Evolutionary conservation across 1,140 invertebrate genomes (phyloP).

Genomic region (Andricus grossulariae): DNA sequence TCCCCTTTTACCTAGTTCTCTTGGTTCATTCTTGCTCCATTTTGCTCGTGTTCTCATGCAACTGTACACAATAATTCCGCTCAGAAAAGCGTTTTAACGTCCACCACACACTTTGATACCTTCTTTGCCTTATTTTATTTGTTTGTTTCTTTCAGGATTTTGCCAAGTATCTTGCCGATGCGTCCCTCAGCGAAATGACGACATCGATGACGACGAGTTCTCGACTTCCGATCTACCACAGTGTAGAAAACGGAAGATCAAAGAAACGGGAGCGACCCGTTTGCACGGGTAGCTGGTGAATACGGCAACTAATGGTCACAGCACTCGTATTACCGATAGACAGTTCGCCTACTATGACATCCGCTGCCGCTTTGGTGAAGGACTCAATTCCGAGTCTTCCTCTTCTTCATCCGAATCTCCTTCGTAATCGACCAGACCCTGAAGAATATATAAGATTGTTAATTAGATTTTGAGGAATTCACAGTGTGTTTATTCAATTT

Average conservation of each 20-base stretch:
- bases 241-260: slow-evolving; percentile 34
- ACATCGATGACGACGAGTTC: slow-evolving; percentile 14
- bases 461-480: neutral
- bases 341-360: slow-evolving; percentile 78
- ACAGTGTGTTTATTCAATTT: no score
- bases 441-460: slow-evolving; percentile 51
- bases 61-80: slow-evolving; percentile 67
- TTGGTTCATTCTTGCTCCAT: slow-evolving; percentile 33
- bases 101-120: slow-evolving; percentile 51
- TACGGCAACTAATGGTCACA: slow-evolving; percentile 59
- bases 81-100: slow-evolving; percentile 64
- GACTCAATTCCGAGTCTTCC: slow-evolving; percentile 82
- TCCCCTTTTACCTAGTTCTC: slow-evolving; percentile 28
- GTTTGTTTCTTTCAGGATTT: slow-evolving; percentile 38
- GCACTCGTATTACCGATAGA: slow-evolving; percentile 64
- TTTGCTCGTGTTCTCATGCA: slow-evolving; percentile 40
- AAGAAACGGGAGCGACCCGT: slow-evolving; percentile 32
- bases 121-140: slow-evolving; percentile 1
- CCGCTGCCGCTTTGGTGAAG: slow-evolving; percentile 79
- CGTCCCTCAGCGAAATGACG: neutral
- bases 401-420: slow-evolving; percentile 97
- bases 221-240: slow-evolving; percentile 24
- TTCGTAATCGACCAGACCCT: slow-evolving; percentile 97
- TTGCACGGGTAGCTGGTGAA: slow-evolving; percentile 33
- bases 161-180: slow-evolving; percentile 34